Conservation (phyloP, 1,140 invertebrate genomes). For the Heliconius himera region DNA sequence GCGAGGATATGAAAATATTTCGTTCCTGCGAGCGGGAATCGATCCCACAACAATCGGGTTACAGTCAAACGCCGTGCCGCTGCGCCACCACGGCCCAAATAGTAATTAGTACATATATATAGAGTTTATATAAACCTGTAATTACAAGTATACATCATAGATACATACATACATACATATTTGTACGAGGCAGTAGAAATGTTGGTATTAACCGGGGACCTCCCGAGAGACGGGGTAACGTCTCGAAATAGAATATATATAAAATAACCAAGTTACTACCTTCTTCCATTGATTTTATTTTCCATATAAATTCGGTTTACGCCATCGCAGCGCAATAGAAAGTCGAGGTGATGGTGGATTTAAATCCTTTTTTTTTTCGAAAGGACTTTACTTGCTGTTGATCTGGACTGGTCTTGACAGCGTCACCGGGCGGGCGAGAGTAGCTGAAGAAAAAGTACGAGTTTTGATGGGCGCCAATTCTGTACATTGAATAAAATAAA, state of each 20-base stretch:
- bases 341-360: background rate
- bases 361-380: background rate
- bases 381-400: too few relatives aligned
- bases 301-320: background rate
- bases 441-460: too few relatives aligned
- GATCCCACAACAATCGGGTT: too few relatives aligned
- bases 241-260: background rate
- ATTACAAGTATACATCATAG: background rate
- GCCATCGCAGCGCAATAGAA: background rate
- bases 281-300: slow-evolving; percentile 8
- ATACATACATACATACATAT: background rate
- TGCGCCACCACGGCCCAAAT: background rate
- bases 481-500: too few relatives aligned
- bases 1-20: too few relatives aligned
- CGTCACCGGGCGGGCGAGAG: too few relatives aligned
- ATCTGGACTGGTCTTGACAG: too few relatives aligned
- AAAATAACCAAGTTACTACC: background rate
- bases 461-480: too few relatives aligned
- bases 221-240: background rate
- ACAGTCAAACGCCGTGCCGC: too few relatives aligned
- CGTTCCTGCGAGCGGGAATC: too few relatives aligned
- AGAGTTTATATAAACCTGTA: background rate
- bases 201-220: slow-evolving; percentile 19
- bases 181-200: slow-evolving; percentile 18
- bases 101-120: background rate